Conservation (phyloP, 2,797 vertebrate genomes). For the Discoglossus pictus region DNA sequence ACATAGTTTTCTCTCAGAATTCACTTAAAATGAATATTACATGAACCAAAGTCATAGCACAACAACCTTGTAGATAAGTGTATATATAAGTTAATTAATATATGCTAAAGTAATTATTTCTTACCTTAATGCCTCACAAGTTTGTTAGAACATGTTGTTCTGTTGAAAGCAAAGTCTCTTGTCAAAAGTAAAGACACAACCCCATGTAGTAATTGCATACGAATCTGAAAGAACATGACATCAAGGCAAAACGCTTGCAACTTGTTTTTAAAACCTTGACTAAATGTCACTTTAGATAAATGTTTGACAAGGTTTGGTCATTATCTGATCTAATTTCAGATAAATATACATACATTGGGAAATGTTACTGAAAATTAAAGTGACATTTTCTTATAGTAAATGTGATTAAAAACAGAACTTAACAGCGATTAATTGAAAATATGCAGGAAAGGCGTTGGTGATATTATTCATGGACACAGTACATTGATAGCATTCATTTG, state of each 20-base stretch:
- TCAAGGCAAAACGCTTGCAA: constrained; percentile 31
- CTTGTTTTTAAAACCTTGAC: constrained; percentile 46
- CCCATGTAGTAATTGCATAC: constrained; percentile 2
- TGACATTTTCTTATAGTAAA: too few relatives aligned
- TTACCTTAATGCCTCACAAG: constrained; percentile 11
- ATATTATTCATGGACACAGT: too few relatives aligned
- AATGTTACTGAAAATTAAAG: too few relatives aligned
- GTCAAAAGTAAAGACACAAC: neutral
- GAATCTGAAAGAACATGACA: constrained; percentile 10
- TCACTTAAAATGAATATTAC: too few relatives aligned
- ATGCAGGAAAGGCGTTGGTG: too few relatives aligned
- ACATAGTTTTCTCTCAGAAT: too few relatives aligned
- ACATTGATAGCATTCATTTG: too few relatives aligned
- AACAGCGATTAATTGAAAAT: too few relatives aligned
- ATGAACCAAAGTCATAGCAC: too few relatives aligned
- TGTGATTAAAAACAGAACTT: too few relatives aligned
- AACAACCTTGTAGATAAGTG: too few relatives aligned
- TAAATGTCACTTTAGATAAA: constrained; percentile 27
- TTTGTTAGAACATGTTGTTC: neutral
- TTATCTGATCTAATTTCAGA: neutral
- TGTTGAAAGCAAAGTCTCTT: constrained; percentile 2
- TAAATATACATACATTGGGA: neutral
- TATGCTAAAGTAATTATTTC: neutral
- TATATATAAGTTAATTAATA: too few relatives aligned
- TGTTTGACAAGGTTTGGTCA: constrained; percentile 5